A percentile compares a stretch with the other conserved stretches of the same genome.
phyloP scores from a whole-genome alignment of 2,888 invertebrate genomes.

The Leucania comma region DNA sequence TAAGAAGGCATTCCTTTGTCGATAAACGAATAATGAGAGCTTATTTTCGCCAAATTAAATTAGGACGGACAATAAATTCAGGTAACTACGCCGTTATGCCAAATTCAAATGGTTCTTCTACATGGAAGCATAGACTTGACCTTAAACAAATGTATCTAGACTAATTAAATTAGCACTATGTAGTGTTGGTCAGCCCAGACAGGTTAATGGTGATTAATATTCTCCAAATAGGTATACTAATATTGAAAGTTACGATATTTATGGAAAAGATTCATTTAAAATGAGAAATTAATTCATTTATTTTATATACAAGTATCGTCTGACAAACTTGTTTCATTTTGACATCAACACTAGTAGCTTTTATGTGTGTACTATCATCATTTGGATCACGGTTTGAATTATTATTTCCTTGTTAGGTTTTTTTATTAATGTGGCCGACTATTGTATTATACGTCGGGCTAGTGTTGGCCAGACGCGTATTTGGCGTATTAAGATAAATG shows the following conservation, averaged over 20 bases:
- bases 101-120: constrained; percentile 57
- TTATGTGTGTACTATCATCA: too few relatives aligned
- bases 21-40: constrained; percentile 65
- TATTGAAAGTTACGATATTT: background rate
- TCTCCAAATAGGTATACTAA: constrained; percentile 5
- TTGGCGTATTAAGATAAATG: background rate
- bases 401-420: too few relatives aligned
- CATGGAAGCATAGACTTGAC: constrained; percentile 49
- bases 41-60: constrained; percentile 67
- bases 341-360: background rate
- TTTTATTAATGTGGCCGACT: too few relatives aligned
- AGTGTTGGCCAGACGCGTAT: too few relatives aligned
- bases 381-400: too few relatives aligned
- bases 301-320: background rate
- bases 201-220: constrained; percentile 33
- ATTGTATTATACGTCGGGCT: too few relatives aligned
- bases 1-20: constrained; percentile 62
- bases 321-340: constrained; percentile 3
- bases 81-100: constrained; percentile 58
- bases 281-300: background rate
- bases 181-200: constrained; percentile 4
- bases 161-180: constrained; percentile 33
- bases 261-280: constrained; percentile 11
- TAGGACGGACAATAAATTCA: constrained; percentile 59
- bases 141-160: constrained; percentile 35